Base-by-base conservation (phyloP, 2,113 vertebrate species). In the Phoenicopterus ruber region DNA sequence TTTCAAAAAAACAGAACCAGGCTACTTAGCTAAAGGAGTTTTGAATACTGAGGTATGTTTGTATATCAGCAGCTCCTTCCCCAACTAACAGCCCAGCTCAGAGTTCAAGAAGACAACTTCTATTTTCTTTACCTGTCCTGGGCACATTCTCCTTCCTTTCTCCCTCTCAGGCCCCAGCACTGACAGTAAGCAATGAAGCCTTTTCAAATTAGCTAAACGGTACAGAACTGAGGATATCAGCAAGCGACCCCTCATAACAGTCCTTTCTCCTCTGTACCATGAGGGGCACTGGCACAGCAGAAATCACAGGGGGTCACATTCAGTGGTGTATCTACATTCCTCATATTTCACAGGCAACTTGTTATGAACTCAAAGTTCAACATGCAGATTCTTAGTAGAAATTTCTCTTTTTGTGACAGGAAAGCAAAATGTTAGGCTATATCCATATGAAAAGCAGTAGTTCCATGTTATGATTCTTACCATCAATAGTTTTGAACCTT, bases 251-350 rank as follows among this genome's bases (percentile, higher is more conserved):
- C 49, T 61, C 4, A 0, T 31, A 78, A 31, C 11, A n/a, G 50
- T 13, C 28, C 22, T n/a, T 2, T 36, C n/a, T 81, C 50, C 47
- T 63, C 50, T n/a, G 29, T 19, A 84, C 61, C 34, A n/a, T 0
- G 2, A 47, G 36, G 38, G n/a, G 26, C 20, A 59, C 38, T 26
- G 22, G 47, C 57, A 65, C 31, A 67, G 61, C 21, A 69, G 12
- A 49, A n/a, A 20, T 29, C 47, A 47, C 12, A 19, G 0, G 0
- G 0, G 16, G 25, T 66, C 72, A 42, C 38, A 32, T 32, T 78
- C 47, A 74, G 15, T 55, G 38, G 29, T 20, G 7, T 46, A 63
- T 57, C 46, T 44, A 57, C 26, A 29, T 16, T 38, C 36, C 44
- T 49, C 3, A 0, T 22, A 28, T 36, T 73, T 83, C 71, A 88